Evolutionary conservation across 2,797 vertebrate genomes (phyloP).

Genomic region (Bradypodion pumilum): DNA sequence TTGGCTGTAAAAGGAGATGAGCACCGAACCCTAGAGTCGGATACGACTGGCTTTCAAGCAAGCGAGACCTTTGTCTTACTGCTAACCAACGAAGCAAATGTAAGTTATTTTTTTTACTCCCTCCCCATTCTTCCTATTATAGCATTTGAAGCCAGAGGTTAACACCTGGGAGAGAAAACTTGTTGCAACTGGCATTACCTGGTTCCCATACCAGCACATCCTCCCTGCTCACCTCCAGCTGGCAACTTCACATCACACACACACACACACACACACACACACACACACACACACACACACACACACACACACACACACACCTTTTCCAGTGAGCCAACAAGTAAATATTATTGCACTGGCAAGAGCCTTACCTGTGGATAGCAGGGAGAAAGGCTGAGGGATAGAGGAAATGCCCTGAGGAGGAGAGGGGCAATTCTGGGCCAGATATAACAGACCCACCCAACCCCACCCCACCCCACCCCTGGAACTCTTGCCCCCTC

Average conservation of each 20-base stretch:
- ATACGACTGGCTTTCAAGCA: too few species aligned
- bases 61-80: too few species aligned
- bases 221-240: neutral
- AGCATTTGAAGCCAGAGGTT: neutral
- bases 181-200: constrained; percentile 3
- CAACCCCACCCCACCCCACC: too few species aligned
- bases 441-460: too few species aligned
- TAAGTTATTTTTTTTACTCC: too few species aligned
- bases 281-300: neutral
- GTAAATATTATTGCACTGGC: neutral
- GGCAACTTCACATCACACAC: neutral
- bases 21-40: too few species aligned
- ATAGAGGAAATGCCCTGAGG: too few species aligned
- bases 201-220: neutral
- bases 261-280: neutral
- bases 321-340: too few species aligned
- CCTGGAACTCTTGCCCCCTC: too few species aligned
- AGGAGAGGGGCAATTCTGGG: neutral
- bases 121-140: neutral
- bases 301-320: neutral
- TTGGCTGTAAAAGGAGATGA: too few species aligned
- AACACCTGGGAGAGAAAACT: constrained; percentile 3
- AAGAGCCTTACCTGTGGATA: neutral
- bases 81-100: neutral
- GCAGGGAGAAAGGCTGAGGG: neutral